These are phyloP conservation scores for Pleuronectes platessa DNA, from an alignment of 2,113 vertebrate species.

Conservation along the genomic window DNA sequence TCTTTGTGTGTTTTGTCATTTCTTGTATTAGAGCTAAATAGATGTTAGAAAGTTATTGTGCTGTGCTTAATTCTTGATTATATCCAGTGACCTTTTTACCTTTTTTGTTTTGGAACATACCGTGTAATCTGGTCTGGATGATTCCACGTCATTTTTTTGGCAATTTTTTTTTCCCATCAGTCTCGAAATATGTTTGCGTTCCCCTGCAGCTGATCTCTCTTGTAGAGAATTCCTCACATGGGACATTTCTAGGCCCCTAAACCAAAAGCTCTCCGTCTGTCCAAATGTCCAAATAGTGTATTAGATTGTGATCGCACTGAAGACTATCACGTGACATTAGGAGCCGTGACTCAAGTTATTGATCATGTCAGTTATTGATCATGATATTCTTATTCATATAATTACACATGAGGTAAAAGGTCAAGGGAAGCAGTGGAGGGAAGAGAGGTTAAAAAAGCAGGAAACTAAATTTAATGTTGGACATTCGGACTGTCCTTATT, in stretches of 20 bases:
- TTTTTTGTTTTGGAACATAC: not conserved
- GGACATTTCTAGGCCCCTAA: not conserved
- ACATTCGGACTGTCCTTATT: constrained; percentile 26
- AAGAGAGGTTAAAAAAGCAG: not conserved
- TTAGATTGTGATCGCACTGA: too few relatives aligned
- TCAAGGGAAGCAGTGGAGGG: not conserved
- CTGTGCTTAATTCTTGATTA: too few relatives aligned
- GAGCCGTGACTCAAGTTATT: constrained; percentile 3
- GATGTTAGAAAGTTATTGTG: too few relatives aligned
- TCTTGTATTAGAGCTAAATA: too few relatives aligned
- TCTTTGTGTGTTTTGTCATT: not conserved
- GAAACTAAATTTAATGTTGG: not conserved
- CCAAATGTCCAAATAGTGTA: not conserved
- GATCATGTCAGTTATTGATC: not conserved
- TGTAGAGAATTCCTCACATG: too few relatives aligned
- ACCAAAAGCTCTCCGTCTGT: constrained; percentile 41
- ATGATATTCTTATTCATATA: too few relatives aligned
- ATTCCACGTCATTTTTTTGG: constrained; percentile 8
- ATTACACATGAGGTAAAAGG: constrained; percentile 1
- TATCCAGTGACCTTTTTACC: too few relatives aligned
- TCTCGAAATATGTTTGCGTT: constrained; percentile 8
- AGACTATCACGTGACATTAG: constrained; percentile 23
- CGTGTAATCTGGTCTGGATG: not conserved
- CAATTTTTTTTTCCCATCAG: constrained; percentile 47
- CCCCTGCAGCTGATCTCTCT: not conserved